Evolutionary conservation across 2,797 vertebrate species (phyloP).

Genomic region (Pogonophryne albipinna): DNA sequence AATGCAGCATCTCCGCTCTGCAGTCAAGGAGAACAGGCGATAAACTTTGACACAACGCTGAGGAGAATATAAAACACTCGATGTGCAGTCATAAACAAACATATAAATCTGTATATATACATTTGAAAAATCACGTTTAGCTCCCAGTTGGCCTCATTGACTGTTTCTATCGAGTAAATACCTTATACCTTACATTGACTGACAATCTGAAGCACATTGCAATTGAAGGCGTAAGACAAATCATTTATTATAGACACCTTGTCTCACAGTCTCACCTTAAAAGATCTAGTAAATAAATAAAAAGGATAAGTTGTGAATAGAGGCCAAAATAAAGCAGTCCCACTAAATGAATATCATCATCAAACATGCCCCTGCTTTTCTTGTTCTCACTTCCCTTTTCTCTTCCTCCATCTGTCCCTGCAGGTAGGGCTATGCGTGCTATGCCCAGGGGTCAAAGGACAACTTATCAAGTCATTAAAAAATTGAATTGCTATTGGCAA

Average conservation of each 20-base stretch:
- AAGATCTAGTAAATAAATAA: constrained; percentile 22
- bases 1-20: constrained; percentile 79
- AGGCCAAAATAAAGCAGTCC: constrained; percentile 23
- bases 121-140: constrained; percentile 23
- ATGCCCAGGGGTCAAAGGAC: constrained; percentile 61
- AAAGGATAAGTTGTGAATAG: constrained; percentile 12
- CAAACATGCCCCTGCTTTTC: constrained; percentile 26
- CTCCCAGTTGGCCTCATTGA: constrained; percentile 6
- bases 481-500: constrained; percentile 69
- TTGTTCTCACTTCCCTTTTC: constrained; percentile 30
- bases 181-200: constrained; percentile 19
- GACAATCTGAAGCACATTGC: constrained; percentile 25
- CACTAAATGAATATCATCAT: constrained; percentile 19
- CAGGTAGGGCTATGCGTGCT: constrained; percentile 55
- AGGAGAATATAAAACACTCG: constrained; percentile 38
- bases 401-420: constrained; percentile 55
- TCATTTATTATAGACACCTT: constrained; percentile 7
- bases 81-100: constrained; percentile 5
- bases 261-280: not conserved
- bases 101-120: not conserved
- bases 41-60: constrained; percentile 68
- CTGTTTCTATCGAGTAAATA: constrained; percentile 2
- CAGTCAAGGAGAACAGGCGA: constrained; percentile 72
- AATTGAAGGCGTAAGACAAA: constrained; percentile 18
- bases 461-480: constrained; percentile 72